These are phyloP conservation scores for Sebastes elongatus DNA, from an alignment of 2,797 vertebrate species.

Conservation along the genomic window DNA sequence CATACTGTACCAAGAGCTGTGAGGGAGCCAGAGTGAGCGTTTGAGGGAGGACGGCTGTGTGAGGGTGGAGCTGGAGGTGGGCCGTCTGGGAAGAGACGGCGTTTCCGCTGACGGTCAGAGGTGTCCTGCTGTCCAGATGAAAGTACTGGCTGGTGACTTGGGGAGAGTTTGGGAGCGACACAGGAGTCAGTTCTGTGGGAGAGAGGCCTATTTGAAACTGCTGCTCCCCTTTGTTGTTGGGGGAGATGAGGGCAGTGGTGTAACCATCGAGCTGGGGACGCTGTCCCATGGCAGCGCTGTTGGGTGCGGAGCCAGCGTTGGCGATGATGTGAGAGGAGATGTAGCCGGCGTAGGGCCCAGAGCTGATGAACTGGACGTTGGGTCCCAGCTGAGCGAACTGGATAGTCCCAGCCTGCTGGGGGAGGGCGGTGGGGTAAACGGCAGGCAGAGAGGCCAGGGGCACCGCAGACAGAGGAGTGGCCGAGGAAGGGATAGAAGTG, in stretches of 20 bases:
- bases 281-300: slow-evolving; percentile 80
- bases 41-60: slow-evolving; percentile 90
- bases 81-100: slow-evolving; percentile 81
- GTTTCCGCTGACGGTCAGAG: slow-evolving; percentile 84
- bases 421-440: slow-evolving; percentile 87
- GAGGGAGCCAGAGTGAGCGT: slow-evolving; percentile 92
- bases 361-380: slow-evolving; percentile 96
- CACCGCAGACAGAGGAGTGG: slow-evolving; percentile 75
- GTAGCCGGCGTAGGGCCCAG: slow-evolving; percentile 94
- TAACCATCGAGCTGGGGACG: slow-evolving; percentile 92
- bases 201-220: slow-evolving; percentile 81
- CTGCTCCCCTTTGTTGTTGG: slow-evolving; percentile 90
- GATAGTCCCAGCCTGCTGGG: slow-evolving; percentile 88
- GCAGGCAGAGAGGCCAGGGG: slow-evolving; percentile 88
- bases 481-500: slow-evolving; percentile 82
- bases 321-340: slow-evolving; percentile 96
- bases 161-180: slow-evolving; percentile 81
- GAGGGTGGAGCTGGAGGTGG: slow-evolving; percentile 92
- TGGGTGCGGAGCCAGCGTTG: slow-evolving; percentile 83
- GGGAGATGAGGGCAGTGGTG: slow-evolving; percentile 88
- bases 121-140: slow-evolving; percentile 91
- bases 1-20: slow-evolving; percentile 95
- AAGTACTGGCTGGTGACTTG: slow-evolving; percentile 90
- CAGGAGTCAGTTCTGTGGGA: slow-evolving; percentile 78
- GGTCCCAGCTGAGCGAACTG: slow-evolving; percentile 94